Evolutionary conservation across 2,113 vertebrate species (phyloP), one percentile per base, ranked within the genome.

Genomic region (Pelvicachromis taeniatus): DNA sequence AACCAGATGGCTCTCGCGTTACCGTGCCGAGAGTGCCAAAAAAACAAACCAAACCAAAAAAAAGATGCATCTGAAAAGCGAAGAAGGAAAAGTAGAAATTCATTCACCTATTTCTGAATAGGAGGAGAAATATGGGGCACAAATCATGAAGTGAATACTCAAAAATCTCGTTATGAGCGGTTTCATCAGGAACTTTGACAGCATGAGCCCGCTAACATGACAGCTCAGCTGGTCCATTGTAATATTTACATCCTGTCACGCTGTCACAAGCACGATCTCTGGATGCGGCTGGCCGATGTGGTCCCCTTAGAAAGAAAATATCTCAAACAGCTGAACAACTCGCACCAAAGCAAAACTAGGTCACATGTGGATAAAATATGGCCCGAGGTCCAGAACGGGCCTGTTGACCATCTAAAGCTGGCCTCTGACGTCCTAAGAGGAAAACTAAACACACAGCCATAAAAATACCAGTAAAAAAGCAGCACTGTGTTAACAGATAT

Each of bases 151-250:
- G 26, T 31, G 70, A 50, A 50, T 52, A 31, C 10, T 75, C 70
- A n/a, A 75, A 75, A 73, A 52, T 75, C 45, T 75, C 52, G 45
- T 75, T 52, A 31, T 75, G 45, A 75, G 70, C 45, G n/a, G 26
- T 75, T 52, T 75, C 26, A 75, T 52, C 45, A 31, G 70, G 45
- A 75, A 10, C 68, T 75, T 19, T 29, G 14, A 50, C 68, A 19
- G 26, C 26, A 4, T 50, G 9, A 50, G 26, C 45, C 42, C 52
- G 70, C 45, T 75, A 31, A 75, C 70, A 52, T 13, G 70, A 52
- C 70, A 52, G 70, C 70, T 75, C 45, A 33, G 45, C 70, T 33
- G 70, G 31, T 75, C 42, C 45, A 75, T 11, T 50, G 17, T 52
- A 75, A 52, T 75, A 50, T 75, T 75, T 75, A 26, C 45, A 75